A percentile compares a stretch with the other conserved stretches of the same genome.
phyloP scores from a whole-genome alignment of 2,888 invertebrate species.

The Andrena chrysosceles region DNA sequence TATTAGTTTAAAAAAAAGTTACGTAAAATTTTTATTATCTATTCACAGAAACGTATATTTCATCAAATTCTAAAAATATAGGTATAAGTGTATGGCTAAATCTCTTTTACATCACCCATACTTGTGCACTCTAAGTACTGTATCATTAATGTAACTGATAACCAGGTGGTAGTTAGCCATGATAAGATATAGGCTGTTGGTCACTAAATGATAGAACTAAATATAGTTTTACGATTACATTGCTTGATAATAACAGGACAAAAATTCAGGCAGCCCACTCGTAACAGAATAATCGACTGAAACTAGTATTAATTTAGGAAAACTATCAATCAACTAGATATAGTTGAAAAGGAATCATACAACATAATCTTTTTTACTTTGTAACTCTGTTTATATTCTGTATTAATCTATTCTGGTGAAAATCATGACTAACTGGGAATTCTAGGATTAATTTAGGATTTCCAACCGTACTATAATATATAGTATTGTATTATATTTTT shows the following conservation, averaged over 20 bases:
- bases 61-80: neutral
- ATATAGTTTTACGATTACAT: neutral
- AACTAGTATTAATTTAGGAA: neutral
- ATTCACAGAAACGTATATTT: neutral
- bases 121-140: neutral
- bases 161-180: neutral
- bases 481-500: too few relatives aligned
- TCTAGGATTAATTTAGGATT: too few relatives aligned
- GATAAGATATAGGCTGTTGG: constrained; percentile 18
- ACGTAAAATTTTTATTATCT: neutral
- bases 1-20: neutral
- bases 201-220: neutral
- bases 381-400: too few relatives aligned
- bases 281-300: neutral
- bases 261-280: neutral
- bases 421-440: too few relatives aligned
- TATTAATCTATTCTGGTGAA: too few relatives aligned
- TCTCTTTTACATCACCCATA: neutral
- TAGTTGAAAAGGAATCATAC: too few relatives aligned
- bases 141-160: constrained; percentile 18
- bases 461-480: too few relatives aligned
- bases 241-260: neutral
- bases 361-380: too few relatives aligned
- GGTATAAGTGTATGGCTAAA: neutral
- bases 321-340: too few relatives aligned